Base-by-base conservation (phyloP, 2,888 invertebrate species). In the Tenthredo amoena region DNA sequence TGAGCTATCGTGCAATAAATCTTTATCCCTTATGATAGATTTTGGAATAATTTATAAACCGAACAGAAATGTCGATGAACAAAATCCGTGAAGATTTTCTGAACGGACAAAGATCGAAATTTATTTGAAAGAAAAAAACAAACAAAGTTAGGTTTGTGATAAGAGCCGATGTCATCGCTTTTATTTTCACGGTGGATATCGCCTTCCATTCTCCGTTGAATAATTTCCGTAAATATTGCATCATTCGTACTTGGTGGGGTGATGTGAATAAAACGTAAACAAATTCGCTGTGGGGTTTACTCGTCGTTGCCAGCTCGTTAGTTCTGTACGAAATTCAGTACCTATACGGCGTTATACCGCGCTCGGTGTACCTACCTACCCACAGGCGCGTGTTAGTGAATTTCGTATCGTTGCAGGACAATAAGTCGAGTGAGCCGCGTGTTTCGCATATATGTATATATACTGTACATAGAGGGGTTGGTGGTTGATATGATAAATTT, bases 401-500 rank as follows among this genome's bases (percentile, higher is more conserved):
- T 43, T 74, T 43, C 21, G 40, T 74, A 43, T 74, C 43, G 43
- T 74, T 43, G 74, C 43, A 21, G 74, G 74, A 40, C 74, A 74
- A 74, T 43, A 43, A 43, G 74, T 74, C 43, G 74, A 74, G 74
- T 74, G 74, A 74, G 40, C 74, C 40, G 74, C 74, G 43, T 31
- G 21, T 40, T 74, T 12, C 21, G 74, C 21, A 26, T 74, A 31
- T 68, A 68, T 26, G 26, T 26, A 26, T 26, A 26, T 26, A 26
- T 26, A 26, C 26, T 26, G 1, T 1, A 26, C 26, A 26, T 31
- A 31, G 26, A n/a, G n/a, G n/a, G n/a, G 55, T 18, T 55, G n/a
- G 55, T 55, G 55, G 55, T 55, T 55, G 55, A 68, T 55, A 77
- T 55, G 77, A 77, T 77, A 77, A 77, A 77, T 77, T 77, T 55